Conservation (phyloP, 2,797 vertebrate genomes). For the Crotalus adamanteus region DNA sequence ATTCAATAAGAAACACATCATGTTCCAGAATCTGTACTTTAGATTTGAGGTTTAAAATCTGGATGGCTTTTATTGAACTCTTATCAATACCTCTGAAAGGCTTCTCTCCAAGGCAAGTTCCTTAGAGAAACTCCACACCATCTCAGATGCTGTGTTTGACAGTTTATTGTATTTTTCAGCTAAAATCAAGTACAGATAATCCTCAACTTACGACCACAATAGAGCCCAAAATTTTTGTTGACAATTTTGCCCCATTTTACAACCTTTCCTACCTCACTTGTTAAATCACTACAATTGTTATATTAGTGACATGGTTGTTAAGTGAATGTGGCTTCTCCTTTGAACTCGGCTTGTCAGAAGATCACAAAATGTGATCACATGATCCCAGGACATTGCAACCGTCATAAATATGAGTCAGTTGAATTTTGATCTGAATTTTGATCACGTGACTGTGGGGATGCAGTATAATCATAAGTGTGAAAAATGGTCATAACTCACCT, state of each 20-base stretch:
- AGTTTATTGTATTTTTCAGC: neutral
- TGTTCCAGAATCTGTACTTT: neutral
- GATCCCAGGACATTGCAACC: neutral
- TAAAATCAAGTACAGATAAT: neutral
- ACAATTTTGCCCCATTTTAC: neutral
- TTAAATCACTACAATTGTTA: neutral
- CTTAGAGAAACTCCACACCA: neutral
- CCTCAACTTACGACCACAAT: neutral
- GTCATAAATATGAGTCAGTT: neutral
- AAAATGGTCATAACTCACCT: neutral
- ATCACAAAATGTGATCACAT: neutral
- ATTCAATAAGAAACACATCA: constrained; percentile 45
- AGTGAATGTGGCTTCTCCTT: neutral
- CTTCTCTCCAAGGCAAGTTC: neutral
- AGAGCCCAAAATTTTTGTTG: neutral
- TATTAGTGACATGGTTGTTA: neutral
- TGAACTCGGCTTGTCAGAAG: neutral
- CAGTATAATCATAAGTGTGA: neutral
- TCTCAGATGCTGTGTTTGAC: neutral
- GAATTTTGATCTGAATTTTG: neutral
- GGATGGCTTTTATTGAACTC: neutral
- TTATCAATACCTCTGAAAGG: neutral
- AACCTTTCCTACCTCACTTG: neutral
- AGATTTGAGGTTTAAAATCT: neutral
- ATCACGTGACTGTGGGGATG: neutral